A percentile compares a stretch with the other conserved stretches of the same genome.
phyloP scores from a whole-genome alignment of 2,888 invertebrate genomes.

The Rhogogaster chlorosoma region DNA sequence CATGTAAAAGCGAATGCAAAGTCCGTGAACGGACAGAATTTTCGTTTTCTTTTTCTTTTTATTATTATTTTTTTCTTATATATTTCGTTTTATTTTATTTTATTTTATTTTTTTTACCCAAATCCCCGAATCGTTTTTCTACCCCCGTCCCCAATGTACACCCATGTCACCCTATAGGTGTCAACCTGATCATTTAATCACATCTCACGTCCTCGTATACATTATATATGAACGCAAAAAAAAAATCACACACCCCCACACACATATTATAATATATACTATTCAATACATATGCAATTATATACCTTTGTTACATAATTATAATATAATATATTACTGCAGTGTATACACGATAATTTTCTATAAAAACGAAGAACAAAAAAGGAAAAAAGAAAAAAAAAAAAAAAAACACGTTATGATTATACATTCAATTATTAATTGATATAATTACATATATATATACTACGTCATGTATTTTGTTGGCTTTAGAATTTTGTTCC shows the following conservation, averaged over 20 bases:
- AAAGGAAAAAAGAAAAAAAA: neutral
- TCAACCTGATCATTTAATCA: conserved; percentile 17
- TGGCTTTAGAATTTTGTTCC: conserved; percentile 75
- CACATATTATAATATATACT: neutral
- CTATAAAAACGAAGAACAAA: neutral
- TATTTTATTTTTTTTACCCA: neutral
- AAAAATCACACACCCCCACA: neutral
- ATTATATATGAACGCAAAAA: conserved; percentile 52
- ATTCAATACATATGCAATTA: neutral
- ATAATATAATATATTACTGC: conserved; percentile 62
- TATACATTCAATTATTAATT: conserved; percentile 59
- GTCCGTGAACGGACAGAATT: neutral
- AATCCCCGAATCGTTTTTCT: conserved; percentile 56
- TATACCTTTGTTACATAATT: neutral
- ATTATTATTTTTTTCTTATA: neutral
- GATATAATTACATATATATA: conserved; percentile 66
- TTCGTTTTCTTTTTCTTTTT: neutral
- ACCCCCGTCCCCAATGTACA: conserved; percentile 54
- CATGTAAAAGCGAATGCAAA: neutral
- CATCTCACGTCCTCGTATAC: conserved; percentile 67
- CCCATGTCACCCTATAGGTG: conserved; percentile 56
- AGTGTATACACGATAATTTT: conserved; percentile 53
- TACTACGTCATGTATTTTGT: conserved; percentile 62
- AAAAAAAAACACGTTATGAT: conserved; percentile 57
- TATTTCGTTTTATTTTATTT: neutral